These are phyloP conservation scores for Bombus confusus DNA, from an alignment of 1,140 invertebrate genomes.

Conservation along the genomic window DNA sequence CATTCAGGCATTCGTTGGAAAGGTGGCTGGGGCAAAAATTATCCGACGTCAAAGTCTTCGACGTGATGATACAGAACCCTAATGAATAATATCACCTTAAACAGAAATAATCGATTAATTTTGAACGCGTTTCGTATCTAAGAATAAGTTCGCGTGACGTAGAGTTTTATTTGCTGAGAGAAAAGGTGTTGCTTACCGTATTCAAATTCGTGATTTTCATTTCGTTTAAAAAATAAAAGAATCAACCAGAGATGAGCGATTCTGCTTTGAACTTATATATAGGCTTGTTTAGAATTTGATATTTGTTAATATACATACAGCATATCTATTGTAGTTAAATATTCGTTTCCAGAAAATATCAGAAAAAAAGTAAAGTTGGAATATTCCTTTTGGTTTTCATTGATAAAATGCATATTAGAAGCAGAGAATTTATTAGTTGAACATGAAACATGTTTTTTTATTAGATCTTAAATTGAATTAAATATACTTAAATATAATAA, in stretches of 20 bases:
- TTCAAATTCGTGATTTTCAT: not conserved
- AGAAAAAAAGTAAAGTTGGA: slow-evolving; percentile 1
- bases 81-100: slow-evolving; percentile 7
- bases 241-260: not conserved
- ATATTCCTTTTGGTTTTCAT: not conserved
- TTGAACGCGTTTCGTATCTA: not conserved
- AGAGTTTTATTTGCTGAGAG: not conserved
- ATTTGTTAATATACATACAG: not conserved
- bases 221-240: not conserved
- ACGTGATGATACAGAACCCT: not conserved
- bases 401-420: not conserved
- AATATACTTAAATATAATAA: slow-evolving; percentile 50
- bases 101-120: slow-evolving; percentile 14
- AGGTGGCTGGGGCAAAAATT: not conserved
- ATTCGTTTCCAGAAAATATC: slow-evolving; percentile 5
- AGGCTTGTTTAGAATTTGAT: not conserved
- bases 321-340: not conserved
- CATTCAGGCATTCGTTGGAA: not conserved
- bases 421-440: not conserved
- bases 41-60: not conserved
- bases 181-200: not conserved
- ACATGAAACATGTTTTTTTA: not conserved
- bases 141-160: not conserved
- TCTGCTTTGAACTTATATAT: slow-evolving; percentile 10
- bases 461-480: slow-evolving; percentile 20